A percentile compares a stretch with the other conserved stretches of the same genome.
phyloP scores from a whole-genome alignment of 2,797 vertebrate species.

The Mergus octosetaceus region DNA sequence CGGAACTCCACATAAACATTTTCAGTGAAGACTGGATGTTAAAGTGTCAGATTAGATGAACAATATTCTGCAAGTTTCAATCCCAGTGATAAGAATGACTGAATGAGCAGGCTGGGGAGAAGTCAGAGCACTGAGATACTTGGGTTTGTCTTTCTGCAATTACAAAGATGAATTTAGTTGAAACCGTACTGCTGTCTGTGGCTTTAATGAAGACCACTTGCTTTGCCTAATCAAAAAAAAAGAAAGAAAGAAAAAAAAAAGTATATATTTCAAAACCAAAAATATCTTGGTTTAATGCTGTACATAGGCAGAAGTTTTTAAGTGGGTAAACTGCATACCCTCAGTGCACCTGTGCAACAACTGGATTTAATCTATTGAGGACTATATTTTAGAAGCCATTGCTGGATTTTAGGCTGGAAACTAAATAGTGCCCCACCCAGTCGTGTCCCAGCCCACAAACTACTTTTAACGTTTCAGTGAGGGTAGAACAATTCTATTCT shows the following conservation, averaged over 20 bases:
- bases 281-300: conserved; percentile 55
- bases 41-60: background rate
- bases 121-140: background rate
- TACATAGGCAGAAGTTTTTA: conserved; percentile 38
- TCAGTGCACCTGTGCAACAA: conserved; percentile 67
- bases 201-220: conserved; percentile 59
- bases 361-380: conserved; percentile 24
- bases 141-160: conserved; percentile 29
- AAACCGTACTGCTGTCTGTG: conserved; percentile 23
- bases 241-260: background rate
- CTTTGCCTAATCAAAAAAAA: conserved; percentile 51
- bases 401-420: conserved; percentile 24
- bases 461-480: conserved; percentile 36
- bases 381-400: conserved; percentile 39
- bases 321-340: conserved; percentile 30
- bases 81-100: background rate
- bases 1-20: background rate
- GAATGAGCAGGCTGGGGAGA: background rate
- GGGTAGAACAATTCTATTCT: conserved; percentile 39
- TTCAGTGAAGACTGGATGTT: background rate
- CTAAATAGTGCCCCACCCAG: conserved; percentile 49
- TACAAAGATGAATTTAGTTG: conserved; percentile 19
- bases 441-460: conserved; percentile 28
- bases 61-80: background rate
- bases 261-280: conserved; percentile 43